Percentiles rank a stretch among this genome's conserved stretches.
Conservation (phyloP, 2,797 vertebrate species). For the Lacerta viridis region DNA sequence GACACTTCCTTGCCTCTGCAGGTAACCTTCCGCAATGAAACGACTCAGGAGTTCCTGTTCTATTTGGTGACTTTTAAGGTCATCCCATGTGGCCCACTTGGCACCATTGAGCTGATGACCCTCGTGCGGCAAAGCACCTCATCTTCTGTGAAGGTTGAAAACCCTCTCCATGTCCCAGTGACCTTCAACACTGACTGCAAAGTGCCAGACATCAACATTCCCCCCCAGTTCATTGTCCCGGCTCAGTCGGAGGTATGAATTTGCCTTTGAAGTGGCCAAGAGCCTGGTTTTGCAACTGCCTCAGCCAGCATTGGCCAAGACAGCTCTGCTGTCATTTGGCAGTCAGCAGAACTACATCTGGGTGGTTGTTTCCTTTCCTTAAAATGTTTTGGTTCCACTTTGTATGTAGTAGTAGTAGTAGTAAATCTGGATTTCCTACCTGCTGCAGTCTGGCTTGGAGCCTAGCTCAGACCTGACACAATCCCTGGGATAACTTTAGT, state of each 20-base stretch:
- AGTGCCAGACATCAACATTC: conserved; percentile 81
- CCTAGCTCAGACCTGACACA: no score
- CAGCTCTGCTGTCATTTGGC: not conserved
- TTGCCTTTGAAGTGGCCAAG: not conserved
- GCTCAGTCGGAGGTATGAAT: conserved; percentile 84
- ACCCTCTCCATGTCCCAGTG: conserved; percentile 81
- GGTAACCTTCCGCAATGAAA: conserved; percentile 89
- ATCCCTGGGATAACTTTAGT: not conserved
- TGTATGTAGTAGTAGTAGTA: no score
- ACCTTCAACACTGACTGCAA: conserved; percentile 84
- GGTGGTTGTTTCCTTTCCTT: not conserved
- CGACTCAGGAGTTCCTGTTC: conserved; percentile 87
- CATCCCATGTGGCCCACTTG: conserved; percentile 78
- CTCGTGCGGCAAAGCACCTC: conserved; percentile 80
- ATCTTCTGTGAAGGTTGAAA: conserved; percentile 83
- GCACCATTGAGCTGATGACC: conserved; percentile 81
- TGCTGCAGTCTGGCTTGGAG: no score
- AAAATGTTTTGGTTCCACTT: not conserved
- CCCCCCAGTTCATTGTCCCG: conserved; percentile 82
- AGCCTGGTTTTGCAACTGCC: not conserved
- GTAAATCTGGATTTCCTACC: no score
- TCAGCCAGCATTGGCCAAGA: not conserved
- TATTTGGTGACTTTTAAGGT: conserved; percentile 85
- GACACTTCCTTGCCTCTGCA: conserved; percentile 50
- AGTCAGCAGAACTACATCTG: no score